phyloP scores from a whole-genome alignment of 2,797 vertebrate species.

The Lophius americanus region DNA sequence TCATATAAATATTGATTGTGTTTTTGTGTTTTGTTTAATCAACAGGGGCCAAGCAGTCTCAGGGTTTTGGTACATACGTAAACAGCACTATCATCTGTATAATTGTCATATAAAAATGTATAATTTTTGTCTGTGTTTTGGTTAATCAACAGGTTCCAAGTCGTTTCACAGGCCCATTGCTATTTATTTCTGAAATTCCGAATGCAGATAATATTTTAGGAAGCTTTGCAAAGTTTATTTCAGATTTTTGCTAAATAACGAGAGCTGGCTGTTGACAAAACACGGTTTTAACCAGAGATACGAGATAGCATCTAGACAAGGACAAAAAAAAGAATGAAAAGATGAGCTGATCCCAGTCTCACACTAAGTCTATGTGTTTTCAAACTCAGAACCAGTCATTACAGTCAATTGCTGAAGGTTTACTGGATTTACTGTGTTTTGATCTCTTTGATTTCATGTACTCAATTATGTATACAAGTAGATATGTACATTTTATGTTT shows the following conservation, averaged over 20 bases:
- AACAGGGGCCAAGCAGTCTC: neutral
- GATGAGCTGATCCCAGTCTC: neutral
- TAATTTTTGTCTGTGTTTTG: slow-evolving; percentile 2
- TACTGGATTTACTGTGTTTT: neutral
- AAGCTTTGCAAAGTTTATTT: neutral
- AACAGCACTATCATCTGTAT: slow-evolving; percentile 5
- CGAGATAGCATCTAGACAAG: neutral
- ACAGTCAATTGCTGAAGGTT: neutral
- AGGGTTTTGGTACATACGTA: neutral
- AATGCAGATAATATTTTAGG: neutral
- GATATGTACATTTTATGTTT: neutral
- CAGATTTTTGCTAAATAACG: slow-evolving; percentile 12
- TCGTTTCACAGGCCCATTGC: neutral
- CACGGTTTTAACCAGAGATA: neutral
- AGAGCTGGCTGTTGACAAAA: neutral
- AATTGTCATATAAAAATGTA: neutral
- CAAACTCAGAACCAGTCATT: neutral
- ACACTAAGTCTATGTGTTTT: slow-evolving; percentile 3
- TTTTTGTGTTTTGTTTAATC: neutral
- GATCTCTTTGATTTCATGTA: neutral
- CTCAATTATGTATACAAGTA: too few species aligned
- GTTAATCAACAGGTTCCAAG: neutral
- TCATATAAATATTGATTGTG: neutral
- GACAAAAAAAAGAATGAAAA: neutral
- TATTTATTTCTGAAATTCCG: neutral